Base-by-base conservation (phyloP, 2,888 invertebrate genomes). In the Carabus problematicus region DNA sequence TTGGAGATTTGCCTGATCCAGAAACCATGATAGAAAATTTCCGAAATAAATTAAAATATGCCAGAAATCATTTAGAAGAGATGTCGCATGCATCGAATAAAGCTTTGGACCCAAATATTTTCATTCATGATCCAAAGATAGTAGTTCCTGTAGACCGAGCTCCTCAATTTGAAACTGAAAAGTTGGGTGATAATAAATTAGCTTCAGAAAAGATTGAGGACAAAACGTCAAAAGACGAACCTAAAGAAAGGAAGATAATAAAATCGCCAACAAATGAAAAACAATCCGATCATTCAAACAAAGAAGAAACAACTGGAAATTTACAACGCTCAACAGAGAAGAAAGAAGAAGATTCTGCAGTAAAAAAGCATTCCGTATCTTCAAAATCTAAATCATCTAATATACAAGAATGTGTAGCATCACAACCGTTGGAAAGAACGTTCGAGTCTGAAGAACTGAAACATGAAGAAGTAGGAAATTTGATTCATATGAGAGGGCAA, bases 401-500 rank as follows among this genome's bases (percentile, higher is more conserved):
- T 6, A 29, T 3, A 29, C 29, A 29, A 29, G 29, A 29, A 6
- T 29, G 29, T 29, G 6, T 6, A 29, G 29, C 29, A 6, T 3
- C 29, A 29, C 29, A 29, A 29, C 29, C 29, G 29, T 29, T 7
- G 2, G 45, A 45, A 45, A 45, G 14, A 12, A 11, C 7, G 45
- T 4, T 45, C 2, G 7, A 6, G 14, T 3, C 14, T 45, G 45
- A 45, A 56, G 54, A 54, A 54, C 3, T 4, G 18, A 56, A 42
- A n/a, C 42, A 42, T 8, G 59, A 52, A 56, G 69, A 55, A 6
- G 45, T 69, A n/a, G 42, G 54, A 12, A 45, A 62, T 9, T 19
- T 69, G 6, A 39, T 69, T 16, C 43, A 62, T 8, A 60, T 69
- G 1, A 29, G 61, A 72, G 69, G 73, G 14, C 80, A 81, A 75